phyloP scores from a whole-genome alignment of 2,797 vertebrate species.

The Tauraco hartlaubi region DNA sequence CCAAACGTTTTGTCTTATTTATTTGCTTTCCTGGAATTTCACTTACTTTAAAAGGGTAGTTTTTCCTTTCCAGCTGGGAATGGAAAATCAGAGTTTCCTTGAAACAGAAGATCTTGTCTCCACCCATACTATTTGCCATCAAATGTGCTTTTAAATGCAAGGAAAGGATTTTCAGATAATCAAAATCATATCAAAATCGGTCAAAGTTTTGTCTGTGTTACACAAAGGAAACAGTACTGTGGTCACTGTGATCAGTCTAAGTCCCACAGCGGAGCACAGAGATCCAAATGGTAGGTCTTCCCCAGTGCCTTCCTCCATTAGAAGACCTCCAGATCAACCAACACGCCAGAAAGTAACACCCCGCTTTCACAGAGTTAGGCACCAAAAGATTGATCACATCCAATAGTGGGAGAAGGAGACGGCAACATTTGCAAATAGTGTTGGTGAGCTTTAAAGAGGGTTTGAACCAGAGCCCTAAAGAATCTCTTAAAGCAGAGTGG shows the following conservation, averaged over 20 bases:
- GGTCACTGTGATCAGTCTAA: not conserved
- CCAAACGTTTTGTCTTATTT: not conserved
- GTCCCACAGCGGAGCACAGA: not conserved
- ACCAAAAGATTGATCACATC: not conserved
- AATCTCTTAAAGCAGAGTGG: not conserved
- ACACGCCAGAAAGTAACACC: not conserved
- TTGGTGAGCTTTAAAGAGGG: not conserved
- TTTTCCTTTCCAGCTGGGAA: constrained; percentile 29
- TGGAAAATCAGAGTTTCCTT: constrained; percentile 40
- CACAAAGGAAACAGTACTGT: not conserved
- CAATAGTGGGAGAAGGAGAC: not conserved
- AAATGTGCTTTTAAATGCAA: not conserved
- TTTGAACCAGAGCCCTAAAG: not conserved
- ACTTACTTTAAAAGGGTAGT: not conserved
- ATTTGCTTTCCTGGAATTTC: constrained; percentile 39
- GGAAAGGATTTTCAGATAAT: not conserved
- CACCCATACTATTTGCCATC: not conserved
- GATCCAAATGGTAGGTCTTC: not conserved
- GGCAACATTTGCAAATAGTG: not conserved
- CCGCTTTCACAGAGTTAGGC: not conserved
- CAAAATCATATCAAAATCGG: not conserved
- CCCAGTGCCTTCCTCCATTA: not conserved
- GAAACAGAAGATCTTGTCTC: not conserved
- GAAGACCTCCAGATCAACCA: not conserved
- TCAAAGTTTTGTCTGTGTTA: not conserved